Percentiles rank a stretch among this genome's conserved stretches.
Conservation (phyloP, 35 echinoderm and acorn worm genomes). For the Strongylocentrotus purpuratus region DNA sequence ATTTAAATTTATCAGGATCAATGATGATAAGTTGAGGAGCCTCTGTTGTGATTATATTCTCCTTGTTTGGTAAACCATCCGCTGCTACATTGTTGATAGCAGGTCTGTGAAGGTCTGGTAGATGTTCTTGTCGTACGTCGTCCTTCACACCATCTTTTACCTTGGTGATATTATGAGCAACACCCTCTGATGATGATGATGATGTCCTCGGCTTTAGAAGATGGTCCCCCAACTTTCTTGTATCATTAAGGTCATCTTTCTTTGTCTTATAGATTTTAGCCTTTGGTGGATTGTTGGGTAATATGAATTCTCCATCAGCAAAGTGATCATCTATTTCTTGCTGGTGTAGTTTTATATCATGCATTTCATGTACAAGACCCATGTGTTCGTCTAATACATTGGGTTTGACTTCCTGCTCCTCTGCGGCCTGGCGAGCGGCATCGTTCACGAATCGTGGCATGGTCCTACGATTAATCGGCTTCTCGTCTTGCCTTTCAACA, state of each 20-base stretch:
- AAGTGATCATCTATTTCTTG: background rate
- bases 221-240: background rate
- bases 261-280: too few species aligned
- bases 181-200: background rate
- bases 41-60: background rate
- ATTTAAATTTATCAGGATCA: background rate
- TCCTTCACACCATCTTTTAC: background rate
- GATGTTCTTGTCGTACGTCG: background rate
- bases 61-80: background rate
- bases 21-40: background rate
- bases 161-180: background rate
- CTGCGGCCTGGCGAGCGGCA: background rate
- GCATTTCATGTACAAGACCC: background rate
- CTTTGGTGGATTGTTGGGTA: background rate
- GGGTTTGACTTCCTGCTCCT: background rate
- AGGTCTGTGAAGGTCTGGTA: background rate
- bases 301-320: background rate
- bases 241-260: background rate
- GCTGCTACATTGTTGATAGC: background rate
- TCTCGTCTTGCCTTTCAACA: background rate
- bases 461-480: background rate
- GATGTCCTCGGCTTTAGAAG: background rate
- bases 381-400: background rate
- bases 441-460: background rate
- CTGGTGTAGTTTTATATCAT: background rate